Evolutionary conservation across 2,113 vertebrate species (phyloP).

Genomic region (Hippocampus guttulatus): DNA sequence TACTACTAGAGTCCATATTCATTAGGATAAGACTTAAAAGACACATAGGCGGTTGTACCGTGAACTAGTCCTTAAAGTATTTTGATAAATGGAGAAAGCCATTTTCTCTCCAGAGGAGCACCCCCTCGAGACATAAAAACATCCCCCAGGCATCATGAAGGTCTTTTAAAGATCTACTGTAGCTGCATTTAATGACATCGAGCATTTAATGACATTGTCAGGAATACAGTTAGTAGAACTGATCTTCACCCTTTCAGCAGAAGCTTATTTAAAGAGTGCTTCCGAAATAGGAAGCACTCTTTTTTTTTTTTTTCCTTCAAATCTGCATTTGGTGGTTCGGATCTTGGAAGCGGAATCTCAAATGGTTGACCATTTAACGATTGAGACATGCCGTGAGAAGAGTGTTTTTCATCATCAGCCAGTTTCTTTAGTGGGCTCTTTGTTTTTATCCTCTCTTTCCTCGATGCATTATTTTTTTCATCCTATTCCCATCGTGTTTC

Average conservation of each 20-base stretch:
- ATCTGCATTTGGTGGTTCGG: not conserved
- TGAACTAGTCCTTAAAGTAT: not conserved
- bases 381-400: constrained; percentile 25
- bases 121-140: not conserved
- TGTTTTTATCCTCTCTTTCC: constrained; percentile 5
- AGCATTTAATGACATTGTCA: not conserved
- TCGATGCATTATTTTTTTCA: not conserved
- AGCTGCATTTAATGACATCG: no score
- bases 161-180: not conserved
- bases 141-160: not conserved
- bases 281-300: no score
- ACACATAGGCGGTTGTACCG: not conserved
- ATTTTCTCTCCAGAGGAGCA: not conserved
- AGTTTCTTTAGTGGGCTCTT: constrained; percentile 15
- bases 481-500: not conserved
- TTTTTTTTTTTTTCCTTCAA: not conserved
- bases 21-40: not conserved
- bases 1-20: not conserved
- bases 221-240: not conserved
- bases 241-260: not conserved
- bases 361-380: constrained; percentile 20
- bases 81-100: no score
- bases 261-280: not conserved
- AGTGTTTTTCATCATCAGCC: constrained; percentile 37
- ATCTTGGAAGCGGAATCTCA: constrained; percentile 25